Evolutionary conservation across 1,140 invertebrate genomes (phyloP), one percentile per base, ranked within the genome.

Genomic region (Helicoverpa zea): DNA sequence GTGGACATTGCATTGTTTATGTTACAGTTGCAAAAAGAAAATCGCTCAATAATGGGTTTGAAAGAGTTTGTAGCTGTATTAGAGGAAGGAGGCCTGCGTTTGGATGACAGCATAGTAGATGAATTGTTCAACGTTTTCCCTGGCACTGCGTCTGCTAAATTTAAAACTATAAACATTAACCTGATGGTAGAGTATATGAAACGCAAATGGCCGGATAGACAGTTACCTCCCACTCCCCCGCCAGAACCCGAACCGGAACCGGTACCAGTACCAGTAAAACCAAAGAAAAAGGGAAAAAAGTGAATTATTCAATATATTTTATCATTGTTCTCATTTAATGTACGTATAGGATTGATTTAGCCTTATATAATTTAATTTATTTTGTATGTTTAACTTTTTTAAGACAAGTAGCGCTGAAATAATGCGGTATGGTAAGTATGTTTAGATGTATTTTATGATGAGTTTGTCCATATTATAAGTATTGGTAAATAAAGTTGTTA

Each of bases 131-230:
- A 85, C 58, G 74, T 79, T 3, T 94, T 92, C 82, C 43, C 86
- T 66, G 90, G 85, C 13, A 82, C 89, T 35, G 83, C 79, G 63
- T 68, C 73, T 18, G 52, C 73, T 10, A 90, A 92, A 76, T 2
- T 68, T 2, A 91, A 86, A 70, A 88, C 82, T 0, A 86, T 93
- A 11, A 81, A 89, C 82, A 68, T 93, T 14, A 81, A 16, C 16
- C 47, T 73, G 9, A 61, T 93, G 58, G 90, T 83, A 9, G 92
- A 94, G 80, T 92, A 86, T 81, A 82, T 91, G 13, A 88, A 87
- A 61, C 87, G 92, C 43, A 91, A 91, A 82, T 94, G 91, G 91
- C 92, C 92, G 11, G 89, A 94, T 13, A 87, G 87, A 12, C 87
- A 90, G 68, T 72, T 93, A 23, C 92, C 92, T 18, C 88, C 89